Evolutionary conservation across 2,113 vertebrate genomes (phyloP), one percentile per base, ranked within the genome.

Genomic region (Xiphophorus couchianus): DNA sequence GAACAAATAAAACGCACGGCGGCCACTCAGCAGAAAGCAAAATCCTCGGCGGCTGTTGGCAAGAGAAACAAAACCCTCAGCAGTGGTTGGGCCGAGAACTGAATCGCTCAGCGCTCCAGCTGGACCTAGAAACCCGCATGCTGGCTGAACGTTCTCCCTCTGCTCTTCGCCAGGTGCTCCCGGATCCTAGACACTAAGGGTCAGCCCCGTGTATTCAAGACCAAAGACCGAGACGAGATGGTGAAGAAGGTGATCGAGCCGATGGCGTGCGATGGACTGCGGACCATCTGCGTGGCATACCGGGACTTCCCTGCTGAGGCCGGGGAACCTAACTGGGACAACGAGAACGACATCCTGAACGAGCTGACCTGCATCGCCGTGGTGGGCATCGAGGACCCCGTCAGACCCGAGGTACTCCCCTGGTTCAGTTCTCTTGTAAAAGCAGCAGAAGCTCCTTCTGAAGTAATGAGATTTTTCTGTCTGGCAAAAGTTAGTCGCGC

Each of bases 301-400:
- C 94, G 97, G 15, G 97, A 99, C 48, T 99, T 99, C 65, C 90
- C 93, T 0, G 93, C 76, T 0, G 94, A 90, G 0, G 8, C 83
- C 0, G 93, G 93, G 0, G 98, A 98, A 86, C 97, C 98, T 0
- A 76, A 93, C 13, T 99, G 98, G 98, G 98, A 99, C 85, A 93
- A 74, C 0, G 98, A 99, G 90, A 94, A 77, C 0, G 96, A 98
- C 5, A 96, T 99, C 90, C 90, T 99, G 70, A 93, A 91, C 0
- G 95, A 97, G 0, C 95, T 99, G 69, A 97, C 95, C 75, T 99
- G 98, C 86, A 96, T 99, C 0, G 85, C 92, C 0, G 97, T 99
- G 81, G 96, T 98, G 15, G 98, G 98, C 69, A 99, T 99, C 17
- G 97, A 99, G 90, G 98, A 99, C 44, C 98, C 98, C 0, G 98